Evolutionary conservation across 2,113 vertebrate genomes (phyloP), one percentile per base, ranked within the genome.

Genomic region (Lonchura striata): DNA sequence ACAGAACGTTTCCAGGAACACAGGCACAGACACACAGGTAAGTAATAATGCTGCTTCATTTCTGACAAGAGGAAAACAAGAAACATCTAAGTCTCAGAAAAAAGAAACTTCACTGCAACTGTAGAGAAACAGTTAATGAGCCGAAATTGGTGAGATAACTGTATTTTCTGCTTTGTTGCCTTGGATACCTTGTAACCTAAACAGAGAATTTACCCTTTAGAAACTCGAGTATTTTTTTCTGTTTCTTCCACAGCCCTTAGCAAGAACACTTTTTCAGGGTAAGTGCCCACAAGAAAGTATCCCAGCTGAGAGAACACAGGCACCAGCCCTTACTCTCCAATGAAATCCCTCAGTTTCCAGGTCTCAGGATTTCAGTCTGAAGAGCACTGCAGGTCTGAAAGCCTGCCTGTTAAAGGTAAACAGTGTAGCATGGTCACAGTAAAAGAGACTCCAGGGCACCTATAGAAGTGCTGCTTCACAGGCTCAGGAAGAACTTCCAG

Each of bases 21-120:
- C 4, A 15, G 22, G 33, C 39, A 37, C 10, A 49, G 7, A 41
- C 3, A 60, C 4, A 2, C 0, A 0, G 24, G 25, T 13, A 49
- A 41, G 35, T 39, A 50, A 16, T 25, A 20, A 30, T 0, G 0
- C 11, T 35, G 42, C 41, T 79, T 69, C 35, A 4, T 39, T 76
- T 65, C 76, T 70, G 53, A n/a, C 41, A 47, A 24, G 20, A 37
- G 46, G 28, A 53, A 79, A 63, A 50, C 5, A 30, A 69, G 39
- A 63, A 84, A 64, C 21, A 42, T 8, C n/a, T 13, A 37, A 24
- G 31, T 33, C 60, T 81, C 7, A 1, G 59, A 57, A 87, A 86
- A 30, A 74, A 20, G 24, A 49, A 81, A 50, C 42, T 49, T 25
- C 2, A 1, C 22, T 37, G 31, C 25, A 76, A n/a, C n/a, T 72